Base-by-base conservation (phyloP, 2,797 vertebrate species). In the Thripadectes ignobilis region DNA sequence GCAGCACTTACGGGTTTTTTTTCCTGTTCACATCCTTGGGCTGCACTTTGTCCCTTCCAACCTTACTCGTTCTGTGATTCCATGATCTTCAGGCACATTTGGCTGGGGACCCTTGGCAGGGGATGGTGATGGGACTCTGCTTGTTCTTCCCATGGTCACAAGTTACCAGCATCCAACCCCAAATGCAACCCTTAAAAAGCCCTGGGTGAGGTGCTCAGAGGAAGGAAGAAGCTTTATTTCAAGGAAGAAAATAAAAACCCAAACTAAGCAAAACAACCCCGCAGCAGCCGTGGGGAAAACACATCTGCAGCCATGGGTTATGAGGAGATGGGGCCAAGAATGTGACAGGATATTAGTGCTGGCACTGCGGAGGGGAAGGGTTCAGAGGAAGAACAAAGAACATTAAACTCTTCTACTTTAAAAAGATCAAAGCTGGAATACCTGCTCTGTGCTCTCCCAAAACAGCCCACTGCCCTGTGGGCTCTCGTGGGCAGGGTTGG, bases 161-260 rank as follows among this genome's bases (percentile, higher is more conserved):
- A 9, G 26, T 76, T 41, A 46, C 13, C 1, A 0, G 8, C 0
- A 1, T 48, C 18, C 0, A 0, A 30, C 32, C 67, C 30, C 55
- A 66, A 62, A 90, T 9, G 26, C 19, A 30, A 0, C 21, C 29
- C 29, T 24, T 36, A 20, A 51, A 87, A 73, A 14, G 39, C 14
- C 2, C 46, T 20, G 36, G 43, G 29, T 21, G n/a, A 48, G 32
- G 38, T 49, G 29, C 58, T 95, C 0, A 2, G 36, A 71, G 48
- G 54, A 74, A 86, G 59, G 43, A 69, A 77, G 19, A 30, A 9
- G 2, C 29, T 69, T 51, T 88, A 41, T 84, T 76, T 73, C 32
- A 17, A 29, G 45, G 66, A 57, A n/a, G 12, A 34, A 14, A 43
- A 46, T 14, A 45, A 62, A 79, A 66, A 43, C 38, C 14, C 17